phyloP scores from a whole-genome alignment of 2,113 vertebrate species.

The Myiozetetes cayanensis region DNA sequence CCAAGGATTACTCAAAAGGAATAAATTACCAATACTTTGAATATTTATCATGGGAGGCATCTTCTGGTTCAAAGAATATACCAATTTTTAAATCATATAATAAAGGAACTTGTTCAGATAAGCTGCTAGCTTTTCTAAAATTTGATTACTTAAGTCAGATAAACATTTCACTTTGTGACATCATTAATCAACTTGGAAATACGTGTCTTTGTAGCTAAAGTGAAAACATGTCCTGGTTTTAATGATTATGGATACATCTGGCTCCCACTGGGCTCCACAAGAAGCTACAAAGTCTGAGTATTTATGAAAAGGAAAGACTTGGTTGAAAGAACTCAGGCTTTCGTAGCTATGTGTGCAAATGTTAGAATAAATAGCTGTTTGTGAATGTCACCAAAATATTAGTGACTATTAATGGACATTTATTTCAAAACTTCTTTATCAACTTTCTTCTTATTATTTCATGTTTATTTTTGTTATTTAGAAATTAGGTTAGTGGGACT shows the following conservation, averaged over 20 bases:
- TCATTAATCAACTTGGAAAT: background rate
- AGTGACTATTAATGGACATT: background rate
- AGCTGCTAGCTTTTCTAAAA: background rate
- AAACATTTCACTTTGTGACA: background rate
- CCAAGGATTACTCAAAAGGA: background rate
- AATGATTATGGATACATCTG: background rate
- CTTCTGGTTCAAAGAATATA: background rate
- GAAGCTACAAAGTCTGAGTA: background rate
- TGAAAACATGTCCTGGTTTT: background rate
- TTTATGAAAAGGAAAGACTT: background rate
- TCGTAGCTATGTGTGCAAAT: background rate
- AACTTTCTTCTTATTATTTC: background rate
- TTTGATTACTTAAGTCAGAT: background rate
- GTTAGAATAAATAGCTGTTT: background rate
- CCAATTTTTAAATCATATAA: background rate
- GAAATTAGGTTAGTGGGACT: background rate
- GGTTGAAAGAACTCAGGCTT: background rate
- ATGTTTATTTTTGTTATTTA: background rate
- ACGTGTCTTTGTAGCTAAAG: background rate
- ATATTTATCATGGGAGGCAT: background rate
- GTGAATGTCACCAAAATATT: background rate
- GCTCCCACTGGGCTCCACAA: background rate
- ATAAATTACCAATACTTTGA: background rate
- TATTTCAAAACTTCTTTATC: background rate
- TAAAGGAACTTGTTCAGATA: background rate